These are phyloP conservation scores for Tryphoninae sp. DNA, from an alignment of 2,888 invertebrate species.

Conservation along the genomic window DNA sequence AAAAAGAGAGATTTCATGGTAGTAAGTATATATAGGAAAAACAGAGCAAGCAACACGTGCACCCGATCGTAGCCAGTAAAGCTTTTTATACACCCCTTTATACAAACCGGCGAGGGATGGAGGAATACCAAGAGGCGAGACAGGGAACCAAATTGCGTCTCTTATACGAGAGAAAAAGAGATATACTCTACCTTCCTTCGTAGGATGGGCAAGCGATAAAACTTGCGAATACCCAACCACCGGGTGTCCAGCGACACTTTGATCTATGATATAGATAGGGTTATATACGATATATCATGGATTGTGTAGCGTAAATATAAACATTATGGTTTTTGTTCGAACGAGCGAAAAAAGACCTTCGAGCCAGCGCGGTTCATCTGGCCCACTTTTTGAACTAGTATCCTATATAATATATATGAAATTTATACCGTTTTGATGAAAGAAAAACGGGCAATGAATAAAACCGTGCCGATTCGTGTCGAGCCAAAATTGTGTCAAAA, in stretches of 20 bases:
- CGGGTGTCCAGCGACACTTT: constrained; percentile 59
- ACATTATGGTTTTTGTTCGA: too few relatives aligned
- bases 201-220: constrained; percentile 50
- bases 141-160: constrained; percentile 61
- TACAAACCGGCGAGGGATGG: constrained; percentile 50
- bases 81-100: constrained; percentile 66
- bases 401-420: too few relatives aligned
- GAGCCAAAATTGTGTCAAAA: too few relatives aligned
- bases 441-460: too few relatives aligned
- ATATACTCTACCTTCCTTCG: constrained; percentile 22
- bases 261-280: constrained; percentile 45
- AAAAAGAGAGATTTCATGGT: constrained; percentile 58
- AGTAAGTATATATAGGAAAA: constrained; percentile 47
- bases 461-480: too few relatives aligned
- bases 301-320: too few relatives aligned
- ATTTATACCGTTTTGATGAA: too few relatives aligned
- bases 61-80: constrained; percentile 66
- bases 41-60: constrained; percentile 50
- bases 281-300: not conserved
- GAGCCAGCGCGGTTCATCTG: too few relatives aligned
- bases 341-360: too few relatives aligned
- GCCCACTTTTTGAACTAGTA: too few relatives aligned
- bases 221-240: constrained; percentile 62
- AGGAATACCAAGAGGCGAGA: constrained; percentile 54
- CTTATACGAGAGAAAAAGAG: constrained; percentile 41